Evolutionary conservation across 2,113 vertebrate species (phyloP), one percentile per base, ranked within the genome.

Genomic region (Chloropsis cyanopogon): DNA sequence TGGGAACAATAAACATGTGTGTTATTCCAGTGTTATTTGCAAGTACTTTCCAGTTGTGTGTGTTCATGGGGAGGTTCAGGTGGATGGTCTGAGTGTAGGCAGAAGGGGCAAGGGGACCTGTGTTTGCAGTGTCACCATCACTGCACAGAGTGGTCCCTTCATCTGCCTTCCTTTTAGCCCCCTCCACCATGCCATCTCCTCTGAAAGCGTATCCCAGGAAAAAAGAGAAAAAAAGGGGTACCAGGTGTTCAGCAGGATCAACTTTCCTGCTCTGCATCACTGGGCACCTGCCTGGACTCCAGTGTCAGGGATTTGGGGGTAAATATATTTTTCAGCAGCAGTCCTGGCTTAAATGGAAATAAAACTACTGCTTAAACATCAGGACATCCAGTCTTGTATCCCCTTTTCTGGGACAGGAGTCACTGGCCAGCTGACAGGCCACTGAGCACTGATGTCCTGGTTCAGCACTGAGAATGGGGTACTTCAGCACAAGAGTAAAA

Each of bases 171-270:
- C 15, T 53, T 65, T 56, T 3, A 57, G 31, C 9, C 9, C 42
- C 6, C n/a, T n/a, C 19, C n/a, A 44, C 31, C 1, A 0, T 7
- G 3, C 11, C 2, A 18, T n/a, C 37, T 21, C 3, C 23, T 35
- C 73, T 44, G 60, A 75, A 75, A 49, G 42, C 44, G 39, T 29
- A 49, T 49, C 19, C 11, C 54, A 49, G n/a, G 28, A 39, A 15
- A 31, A 78, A n/a, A 35, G 28, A 41, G 12, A 53, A 52, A 44
- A 19, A 49, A 68, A 70, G 75, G 3, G 13, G 10, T n/a, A 6
- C 5, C 44, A 50, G 20, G 22, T 63, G 70, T 49, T 37, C 75
- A 82, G 20, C 23, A 71, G 56, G 20, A 71, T 50, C 89, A 66
- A 3, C 47, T 68, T 85, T 59, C 20, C 52, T 63, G 56, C 52